Conservation (phyloP, 2,113 vertebrate genomes). For the Crocuta crocuta region DNA sequence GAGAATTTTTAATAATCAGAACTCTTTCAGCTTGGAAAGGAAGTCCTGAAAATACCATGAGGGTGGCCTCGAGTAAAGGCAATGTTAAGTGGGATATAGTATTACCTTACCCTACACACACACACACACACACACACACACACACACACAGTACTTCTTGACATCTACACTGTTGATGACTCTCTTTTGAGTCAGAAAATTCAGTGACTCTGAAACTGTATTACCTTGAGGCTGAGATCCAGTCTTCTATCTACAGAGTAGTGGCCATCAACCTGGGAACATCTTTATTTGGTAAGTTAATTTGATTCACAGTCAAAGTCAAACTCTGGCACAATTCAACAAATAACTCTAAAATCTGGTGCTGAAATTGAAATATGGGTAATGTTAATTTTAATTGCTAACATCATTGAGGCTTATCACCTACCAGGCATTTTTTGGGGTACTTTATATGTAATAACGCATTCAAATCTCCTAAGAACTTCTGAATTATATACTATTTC, state of each 20-base stretch:
- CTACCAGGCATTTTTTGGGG: background rate
- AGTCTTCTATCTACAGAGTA: background rate
- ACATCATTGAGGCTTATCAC: background rate
- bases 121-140: background rate
- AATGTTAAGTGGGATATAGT: background rate
- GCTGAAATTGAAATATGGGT: background rate
- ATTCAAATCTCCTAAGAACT: background rate
- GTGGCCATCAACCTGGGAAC: background rate
- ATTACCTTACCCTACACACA: background rate
- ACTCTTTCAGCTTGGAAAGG: background rate
- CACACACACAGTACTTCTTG: background rate
- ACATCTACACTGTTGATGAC: background rate
- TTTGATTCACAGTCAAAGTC: background rate
- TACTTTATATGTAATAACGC: background rate
- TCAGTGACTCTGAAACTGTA: background rate
- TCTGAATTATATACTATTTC: background rate
- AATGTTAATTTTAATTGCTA: no score
- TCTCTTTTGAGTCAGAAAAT: background rate
- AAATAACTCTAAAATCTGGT: background rate
- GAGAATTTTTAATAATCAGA: background rate
- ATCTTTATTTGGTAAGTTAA: background rate
- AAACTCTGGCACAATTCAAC: constrained; percentile 2
- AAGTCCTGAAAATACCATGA: background rate
- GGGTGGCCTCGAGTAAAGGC: background rate
- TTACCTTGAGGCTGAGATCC: background rate